Evolutionary conservation across 2,888 invertebrate species (phyloP), one percentile per base, ranked within the genome.

Genomic region (Drosophila cognata): DNA sequence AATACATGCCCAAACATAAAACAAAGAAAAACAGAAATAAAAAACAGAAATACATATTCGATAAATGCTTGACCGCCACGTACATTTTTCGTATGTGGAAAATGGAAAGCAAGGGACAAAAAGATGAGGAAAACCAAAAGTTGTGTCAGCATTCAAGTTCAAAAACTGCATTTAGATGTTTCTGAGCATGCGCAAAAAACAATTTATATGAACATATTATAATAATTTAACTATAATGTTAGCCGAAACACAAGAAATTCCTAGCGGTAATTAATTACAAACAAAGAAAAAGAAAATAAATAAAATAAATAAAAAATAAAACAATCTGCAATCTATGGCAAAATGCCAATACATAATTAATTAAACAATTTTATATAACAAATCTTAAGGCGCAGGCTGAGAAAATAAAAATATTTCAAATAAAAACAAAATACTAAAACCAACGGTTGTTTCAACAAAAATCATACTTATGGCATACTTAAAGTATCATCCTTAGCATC

Each of bases 121-220:
- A 29, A 5, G 35, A 28, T 18, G 66, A 55, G 59, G 52, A 60
- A 69, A 65, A 72, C 64, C 58, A 51, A 71, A 71, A 68, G 74
- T 62, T 83, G 72, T 71, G 81, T 81, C 84, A 72, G 84, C 81
- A 86, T 87, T 75, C 68, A 81, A 77, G 70, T 84, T 89, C 79
- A 86, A 89, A 90, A 89, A 86, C 72, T 90, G 90, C 87, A 87
- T 87, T 90, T 88, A 88, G 89, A 90, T 77, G 89, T 90, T 88
- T 90, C 90, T 90, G 84, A 90, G 88, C 85, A 88, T 84, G 90
- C 90, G 88, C 89, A 90, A 88, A 77, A 59, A 84, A 80, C 67
- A 70, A 89, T 90, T 90, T 87, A 89, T 90, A 80, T 67, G 62
- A 72, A 63, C 65, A 70, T 65, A 81, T 68, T 71, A 58, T 55